A percentile compares a stretch with the other conserved stretches of the same genome.
phyloP scores from a whole-genome alignment of 2,113 vertebrate genomes.

The Kryptolebias marmoratus region DNA sequence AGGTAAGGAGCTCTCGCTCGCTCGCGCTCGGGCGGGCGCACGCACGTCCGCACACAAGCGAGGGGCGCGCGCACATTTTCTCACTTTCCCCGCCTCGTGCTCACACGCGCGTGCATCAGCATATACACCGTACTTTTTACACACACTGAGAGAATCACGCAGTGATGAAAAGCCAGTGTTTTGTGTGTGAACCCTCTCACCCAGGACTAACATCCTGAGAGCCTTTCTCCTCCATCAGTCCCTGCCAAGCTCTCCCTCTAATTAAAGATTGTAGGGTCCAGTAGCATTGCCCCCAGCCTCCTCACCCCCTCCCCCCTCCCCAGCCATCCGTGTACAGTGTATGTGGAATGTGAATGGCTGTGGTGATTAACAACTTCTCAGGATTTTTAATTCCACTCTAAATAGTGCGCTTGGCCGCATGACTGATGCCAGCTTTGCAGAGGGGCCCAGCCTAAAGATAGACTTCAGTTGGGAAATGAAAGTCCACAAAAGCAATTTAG shows the following conservation, averaged over 20 bases:
- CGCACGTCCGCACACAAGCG: conserved; percentile 22
- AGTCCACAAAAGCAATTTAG: conserved; percentile 15
- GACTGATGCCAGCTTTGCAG: conserved; percentile 44
- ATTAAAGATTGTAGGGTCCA: conserved; percentile 80
- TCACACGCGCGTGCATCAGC: conserved; percentile 16
- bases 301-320: conserved; percentile 32
- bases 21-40: conserved; percentile 18
- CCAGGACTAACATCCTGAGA: conserved; percentile 82
- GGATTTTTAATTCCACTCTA: conserved; percentile 70
- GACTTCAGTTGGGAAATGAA: conserved; percentile 28
- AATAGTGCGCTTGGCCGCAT: conserved; percentile 58
- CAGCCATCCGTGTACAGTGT: conserved; percentile 53
- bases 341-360: conserved; percentile 71
- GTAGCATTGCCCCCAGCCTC: conserved; percentile 62
- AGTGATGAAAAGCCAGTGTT: conserved; percentile 82
- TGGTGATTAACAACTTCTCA: conserved; percentile 73
- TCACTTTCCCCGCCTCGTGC: conserved; percentile 46
- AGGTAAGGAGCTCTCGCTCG: conserved; percentile 76
- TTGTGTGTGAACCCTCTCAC: conserved; percentile 83
- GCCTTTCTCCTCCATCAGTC: conserved; percentile 80
- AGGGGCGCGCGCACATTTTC: conserved; percentile 52
- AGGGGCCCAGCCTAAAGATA: conserved; percentile 29
- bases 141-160: conserved; percentile 79
- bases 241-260: conserved; percentile 81
- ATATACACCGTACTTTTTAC: conserved; percentile 61